Evolutionary conservation across 2,113 vertebrate genomes (phyloP), one percentile per base, ranked within the genome.

Genomic region (Platanista minor): DNA sequence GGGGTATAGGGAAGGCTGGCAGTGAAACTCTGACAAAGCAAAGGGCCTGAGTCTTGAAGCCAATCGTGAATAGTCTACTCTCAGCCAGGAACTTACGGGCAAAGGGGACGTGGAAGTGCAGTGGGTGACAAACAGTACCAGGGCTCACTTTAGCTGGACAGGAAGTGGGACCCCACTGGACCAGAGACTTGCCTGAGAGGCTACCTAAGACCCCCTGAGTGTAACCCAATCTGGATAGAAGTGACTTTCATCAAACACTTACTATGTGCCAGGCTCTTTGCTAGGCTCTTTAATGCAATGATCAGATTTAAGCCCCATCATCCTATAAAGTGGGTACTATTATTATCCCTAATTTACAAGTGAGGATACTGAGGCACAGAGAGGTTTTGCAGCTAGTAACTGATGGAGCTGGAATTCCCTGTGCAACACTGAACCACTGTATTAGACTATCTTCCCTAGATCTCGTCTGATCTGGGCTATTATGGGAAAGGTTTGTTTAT

Each of bases 221-320:
- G 20, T 57, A 92, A 96, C 36, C 36, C n/a, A 86, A 46, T 94
- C 36, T 94, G 33, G 54, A 81, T 33, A 77, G 86, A 93, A 91
- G 23, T 54, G 52, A 87, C 80, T 95, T 97, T 61, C 69, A 90
- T 57, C 75, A 92, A 62, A 85, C 6, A 59, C 72, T 52, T 52
- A 90, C 11, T 74, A 49, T 67, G 67, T 33, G 12, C 41, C 43
- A 90, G 49, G 57, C 23, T 95, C 57, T 95, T 90, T 67, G 39
- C 20, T 77, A 89, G 85, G 25, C 31, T 81, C 84, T 97, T 89
- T 90, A 97, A 84, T 85, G 33, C 18, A 87, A 75, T 90, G 27
- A 67, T 92, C 36, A 69, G 36, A 87, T 90, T 80, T 87, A 91
- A 93, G 67, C 66, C 20, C 90, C 66, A 72, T 78, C 52, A 67